Conservation (phyloP, 30 jellyfish, hydroid and myxozoan species). For the Pseudorhiza aurosa region DNA sequence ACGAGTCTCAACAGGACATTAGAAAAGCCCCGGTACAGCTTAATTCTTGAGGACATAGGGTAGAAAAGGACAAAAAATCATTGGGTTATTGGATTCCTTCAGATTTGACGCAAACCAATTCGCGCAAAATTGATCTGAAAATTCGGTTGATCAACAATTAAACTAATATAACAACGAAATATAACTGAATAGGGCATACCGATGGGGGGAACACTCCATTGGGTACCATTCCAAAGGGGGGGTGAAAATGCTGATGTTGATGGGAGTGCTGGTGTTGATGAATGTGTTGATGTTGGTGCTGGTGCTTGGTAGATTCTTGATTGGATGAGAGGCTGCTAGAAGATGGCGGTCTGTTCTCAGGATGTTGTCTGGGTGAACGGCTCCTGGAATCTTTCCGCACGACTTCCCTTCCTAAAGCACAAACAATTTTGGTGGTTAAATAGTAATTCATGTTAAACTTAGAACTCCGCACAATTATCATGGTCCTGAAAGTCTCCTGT, state of each 20-base stretch:
- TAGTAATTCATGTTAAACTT: too few species aligned
- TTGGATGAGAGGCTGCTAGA: slow-evolving; percentile 54
- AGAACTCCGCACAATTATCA: too few species aligned
- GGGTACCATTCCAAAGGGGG: slow-evolving; percentile 71
- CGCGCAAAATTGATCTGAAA: not conserved
- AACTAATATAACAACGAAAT: not conserved
- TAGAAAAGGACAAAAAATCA: too few species aligned
- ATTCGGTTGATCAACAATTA: not conserved
- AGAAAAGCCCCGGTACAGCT: too few species aligned
- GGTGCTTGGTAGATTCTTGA: slow-evolving; percentile 57
- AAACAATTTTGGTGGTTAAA: too few species aligned
- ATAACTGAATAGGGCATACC: too few species aligned
- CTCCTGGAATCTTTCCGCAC: slow-evolving; percentile 43
- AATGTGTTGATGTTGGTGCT: slow-evolving; percentile 75
- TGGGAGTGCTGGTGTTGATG: slow-evolving; percentile 84
- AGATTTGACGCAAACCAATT: too few species aligned
- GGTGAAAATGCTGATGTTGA: slow-evolving; percentile 87
- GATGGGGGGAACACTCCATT: slow-evolving; percentile 50
- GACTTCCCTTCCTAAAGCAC: slow-evolving; percentile 65
- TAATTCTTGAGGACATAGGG: too few species aligned
- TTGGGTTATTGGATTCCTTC: too few species aligned
- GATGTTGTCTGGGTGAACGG: slow-evolving; percentile 50
- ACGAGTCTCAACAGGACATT: too few species aligned
- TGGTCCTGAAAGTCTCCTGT: too few species aligned
- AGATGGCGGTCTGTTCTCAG: slow-evolving; percentile 67